These are phyloP conservation scores for Novumbra hubbsi DNA, from an alignment of 2,797 vertebrate genomes.

Conservation along the genomic window DNA sequence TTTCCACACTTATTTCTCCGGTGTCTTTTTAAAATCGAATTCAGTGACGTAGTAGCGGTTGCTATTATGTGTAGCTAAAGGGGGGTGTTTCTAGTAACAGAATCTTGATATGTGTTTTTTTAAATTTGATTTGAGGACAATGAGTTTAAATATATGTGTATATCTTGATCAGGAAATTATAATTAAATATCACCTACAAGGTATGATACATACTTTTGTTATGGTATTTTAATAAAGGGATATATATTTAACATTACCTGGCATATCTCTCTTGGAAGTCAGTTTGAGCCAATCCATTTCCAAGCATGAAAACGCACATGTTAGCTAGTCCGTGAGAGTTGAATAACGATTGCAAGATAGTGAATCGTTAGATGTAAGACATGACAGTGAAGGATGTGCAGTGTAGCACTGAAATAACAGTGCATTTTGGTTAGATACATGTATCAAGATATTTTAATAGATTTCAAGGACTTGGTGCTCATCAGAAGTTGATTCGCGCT, in stretches of 20 bases:
- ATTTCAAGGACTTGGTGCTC: neutral
- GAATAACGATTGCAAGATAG: neutral
- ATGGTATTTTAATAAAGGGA: neutral
- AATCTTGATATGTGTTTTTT: neutral
- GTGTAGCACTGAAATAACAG: neutral
- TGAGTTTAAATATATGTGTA: neutral
- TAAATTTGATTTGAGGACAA: neutral
- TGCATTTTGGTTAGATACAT: neutral
- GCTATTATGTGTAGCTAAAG: neutral
- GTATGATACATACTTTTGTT: neutral
- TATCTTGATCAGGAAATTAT: neutral
- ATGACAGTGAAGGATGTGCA: neutral
- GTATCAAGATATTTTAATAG: neutral
- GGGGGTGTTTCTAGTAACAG: neutral
- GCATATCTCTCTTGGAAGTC: neutral
- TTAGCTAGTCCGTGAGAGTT: constrained; percentile 37
- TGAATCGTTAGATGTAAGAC: neutral
- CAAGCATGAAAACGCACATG: constrained; percentile 51
- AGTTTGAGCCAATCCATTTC: constrained; percentile 42
- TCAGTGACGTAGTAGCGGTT: neutral
- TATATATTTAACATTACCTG: neutral
- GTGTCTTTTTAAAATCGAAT: neutral
- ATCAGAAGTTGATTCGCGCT: constrained; percentile 18
- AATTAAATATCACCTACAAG: neutral
- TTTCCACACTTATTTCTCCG: neutral